Evolutionary conservation across 35 echinoderm and acorn worm species (phyloP).

Genomic region (Ophioderma brevispina): DNA sequence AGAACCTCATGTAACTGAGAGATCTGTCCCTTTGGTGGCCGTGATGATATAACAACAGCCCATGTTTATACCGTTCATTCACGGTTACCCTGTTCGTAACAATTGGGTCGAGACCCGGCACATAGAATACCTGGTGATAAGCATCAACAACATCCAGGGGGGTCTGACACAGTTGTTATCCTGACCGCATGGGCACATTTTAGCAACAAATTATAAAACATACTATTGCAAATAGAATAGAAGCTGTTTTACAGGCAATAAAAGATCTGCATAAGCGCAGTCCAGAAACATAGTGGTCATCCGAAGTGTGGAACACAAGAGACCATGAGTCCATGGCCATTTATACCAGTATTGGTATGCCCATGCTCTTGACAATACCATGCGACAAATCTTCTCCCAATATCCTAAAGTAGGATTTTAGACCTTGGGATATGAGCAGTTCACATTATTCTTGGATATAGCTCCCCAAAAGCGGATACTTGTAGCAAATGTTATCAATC

Average conservation of each 20-base stretch:
- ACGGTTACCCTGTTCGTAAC: conserved; percentile 68
- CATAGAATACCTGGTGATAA: conserved; percentile 43
- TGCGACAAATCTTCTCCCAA: conserved; percentile 17
- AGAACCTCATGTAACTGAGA: conserved; percentile 3
- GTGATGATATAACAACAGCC: conserved; percentile 29
- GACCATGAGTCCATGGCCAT: background rate
- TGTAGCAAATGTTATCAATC: conserved; percentile 8
- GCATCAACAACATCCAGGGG: conserved; percentile 34
- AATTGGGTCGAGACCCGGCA: conserved; percentile 31
- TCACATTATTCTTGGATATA: background rate
- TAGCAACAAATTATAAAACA: conserved; percentile 17
- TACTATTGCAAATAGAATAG: conserved; percentile 29
- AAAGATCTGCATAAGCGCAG: conserved; percentile 23
- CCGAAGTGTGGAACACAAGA: conserved; percentile 40
- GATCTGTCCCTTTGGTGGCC: conserved; percentile 34
- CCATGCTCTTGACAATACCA: background rate
- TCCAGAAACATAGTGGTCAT: conserved; percentile 37
- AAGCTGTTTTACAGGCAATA: conserved; percentile 17
- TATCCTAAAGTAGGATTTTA: conserved; percentile 40
- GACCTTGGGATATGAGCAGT: conserved; percentile 48
- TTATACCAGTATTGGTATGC: conserved; percentile 30
- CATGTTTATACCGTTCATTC: conserved; percentile 39
- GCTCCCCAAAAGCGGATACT: background rate
- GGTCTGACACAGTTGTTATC: conserved; percentile 18
- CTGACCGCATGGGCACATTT: conserved; percentile 61